These are phyloP conservation scores for Antigone vipio DNA, from an alignment of 2,113 vertebrate genomes.

Conservation along the genomic window DNA sequence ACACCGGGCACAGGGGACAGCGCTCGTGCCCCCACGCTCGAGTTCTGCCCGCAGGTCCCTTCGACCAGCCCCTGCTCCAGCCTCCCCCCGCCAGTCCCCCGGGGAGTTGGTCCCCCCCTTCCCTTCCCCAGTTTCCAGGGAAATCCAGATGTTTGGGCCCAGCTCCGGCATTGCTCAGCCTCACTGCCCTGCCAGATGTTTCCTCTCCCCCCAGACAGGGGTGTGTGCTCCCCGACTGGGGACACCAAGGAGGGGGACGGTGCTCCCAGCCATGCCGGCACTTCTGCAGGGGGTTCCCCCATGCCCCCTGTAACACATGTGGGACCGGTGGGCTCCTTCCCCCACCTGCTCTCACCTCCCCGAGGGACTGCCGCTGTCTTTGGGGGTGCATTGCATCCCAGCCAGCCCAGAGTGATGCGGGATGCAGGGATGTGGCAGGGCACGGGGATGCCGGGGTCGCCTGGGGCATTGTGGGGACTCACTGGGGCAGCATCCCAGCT, in stretches of 20 bases:
- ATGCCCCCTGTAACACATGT: accelerated
- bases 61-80: background rate
- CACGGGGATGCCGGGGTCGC: background rate
- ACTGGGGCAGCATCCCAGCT: accelerated
- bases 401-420: accelerated
- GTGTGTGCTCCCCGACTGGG: background rate
- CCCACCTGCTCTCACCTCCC: accelerated
- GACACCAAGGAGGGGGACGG: background rate
- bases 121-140: constrained; percentile 16
- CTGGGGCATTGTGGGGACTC: accelerated
- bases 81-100: background rate
- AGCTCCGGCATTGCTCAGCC: constrained; percentile 6
- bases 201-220: background rate
- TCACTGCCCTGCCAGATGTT: constrained; percentile 31
- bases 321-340: accelerated
- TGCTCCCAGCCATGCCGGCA: background rate
- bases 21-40: background rate
- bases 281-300: background rate
- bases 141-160: constrained; percentile 60
- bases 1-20: background rate
- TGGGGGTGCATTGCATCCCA: accelerated
- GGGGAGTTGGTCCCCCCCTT: background rate
- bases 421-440: background rate
- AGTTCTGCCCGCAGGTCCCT: background rate
- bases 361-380: accelerated